Percentiles rank a stretch among this genome's conserved stretches.
These are phyloP conservation scores for Microhierax caerulescens DNA, from an alignment of 2,797 vertebrate species.

Conservation along the genomic window DNA sequence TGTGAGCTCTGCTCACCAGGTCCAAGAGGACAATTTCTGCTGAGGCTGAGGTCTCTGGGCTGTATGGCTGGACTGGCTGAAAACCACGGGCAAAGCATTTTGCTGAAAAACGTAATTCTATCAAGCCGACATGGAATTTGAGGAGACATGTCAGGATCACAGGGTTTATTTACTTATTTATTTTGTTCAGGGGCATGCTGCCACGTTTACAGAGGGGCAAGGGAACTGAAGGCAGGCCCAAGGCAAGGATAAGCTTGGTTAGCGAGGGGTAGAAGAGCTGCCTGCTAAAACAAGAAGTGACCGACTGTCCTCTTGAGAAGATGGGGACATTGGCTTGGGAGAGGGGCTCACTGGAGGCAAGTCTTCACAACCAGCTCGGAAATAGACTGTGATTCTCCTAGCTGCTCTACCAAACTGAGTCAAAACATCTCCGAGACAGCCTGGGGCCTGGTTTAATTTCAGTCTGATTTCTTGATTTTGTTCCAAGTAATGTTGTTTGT, in stretches of 20 bases:
- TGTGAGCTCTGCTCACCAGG: neutral
- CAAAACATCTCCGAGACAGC: neutral
- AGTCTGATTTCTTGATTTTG: neutral
- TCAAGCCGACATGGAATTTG: neutral
- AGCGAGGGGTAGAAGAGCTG: neutral
- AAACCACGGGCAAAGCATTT: neutral
- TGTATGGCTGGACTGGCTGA: neutral
- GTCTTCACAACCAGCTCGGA: neutral
- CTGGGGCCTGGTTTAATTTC: neutral
- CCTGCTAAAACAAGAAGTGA: neutral
- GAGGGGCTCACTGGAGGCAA: neutral
- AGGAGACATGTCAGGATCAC: neutral
- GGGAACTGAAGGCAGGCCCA: neutral
- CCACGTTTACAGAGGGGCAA: neutral
- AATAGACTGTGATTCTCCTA: neutral
- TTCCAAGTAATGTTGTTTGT: neutral
- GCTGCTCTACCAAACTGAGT: neutral
- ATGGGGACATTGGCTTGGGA: neutral
- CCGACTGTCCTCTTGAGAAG: neutral
- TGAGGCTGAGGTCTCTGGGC: accelerated
- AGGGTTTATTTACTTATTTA: no score
- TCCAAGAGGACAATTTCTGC: neutral
- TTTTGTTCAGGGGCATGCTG: neutral
- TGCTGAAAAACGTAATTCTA: neutral
- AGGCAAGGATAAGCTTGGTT: neutral